Evolutionary conservation across 2,797 vertebrate species (phyloP).

Genomic region (Onychomys torridus): DNA sequence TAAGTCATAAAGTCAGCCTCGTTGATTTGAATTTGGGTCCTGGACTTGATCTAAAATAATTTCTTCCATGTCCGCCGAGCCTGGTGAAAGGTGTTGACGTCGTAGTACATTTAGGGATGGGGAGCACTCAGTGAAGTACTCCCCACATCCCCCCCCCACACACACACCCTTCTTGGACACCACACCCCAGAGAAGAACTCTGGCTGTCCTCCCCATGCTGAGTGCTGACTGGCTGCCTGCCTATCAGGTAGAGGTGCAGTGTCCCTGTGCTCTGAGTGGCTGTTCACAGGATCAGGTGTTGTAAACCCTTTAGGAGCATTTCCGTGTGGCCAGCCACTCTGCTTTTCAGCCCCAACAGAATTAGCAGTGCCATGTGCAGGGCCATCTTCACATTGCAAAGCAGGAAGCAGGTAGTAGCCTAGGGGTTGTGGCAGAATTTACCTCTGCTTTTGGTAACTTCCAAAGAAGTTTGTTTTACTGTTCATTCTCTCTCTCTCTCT

Average conservation of each 20-base stretch:
- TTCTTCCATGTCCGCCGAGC: constrained; percentile 47
- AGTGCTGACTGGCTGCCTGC: constrained; percentile 47
- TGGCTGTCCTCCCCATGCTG: background rate
- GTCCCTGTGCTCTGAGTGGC: background rate
- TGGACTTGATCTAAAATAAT: constrained; percentile 79
- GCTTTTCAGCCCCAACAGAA: background rate
- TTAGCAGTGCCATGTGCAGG: background rate
- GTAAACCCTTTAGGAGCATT: constrained; percentile 27
- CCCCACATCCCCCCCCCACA: fast-evolving
- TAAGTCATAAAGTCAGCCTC: constrained; percentile 85
- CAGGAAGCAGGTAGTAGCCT: background rate
- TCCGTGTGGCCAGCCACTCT: background rate
- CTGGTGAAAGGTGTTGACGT: constrained; percentile 46
- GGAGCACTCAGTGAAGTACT: no score
- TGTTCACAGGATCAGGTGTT: background rate
- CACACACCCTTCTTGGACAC: background rate
- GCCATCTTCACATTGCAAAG: background rate
- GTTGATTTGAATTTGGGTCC: constrained; percentile 59
- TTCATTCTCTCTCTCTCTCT: no score
- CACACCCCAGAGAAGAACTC: background rate
- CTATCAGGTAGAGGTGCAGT: background rate
- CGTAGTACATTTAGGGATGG: background rate
- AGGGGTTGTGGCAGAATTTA: background rate
- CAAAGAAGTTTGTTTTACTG: background rate
- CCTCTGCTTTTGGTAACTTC: constrained; percentile 41